A percentile compares a stretch with the other conserved stretches of the same genome.
These are phyloP conservation scores for Leptopilina clavipes DNA, from an alignment of 1,140 invertebrate genomes.

Conservation along the genomic window DNA sequence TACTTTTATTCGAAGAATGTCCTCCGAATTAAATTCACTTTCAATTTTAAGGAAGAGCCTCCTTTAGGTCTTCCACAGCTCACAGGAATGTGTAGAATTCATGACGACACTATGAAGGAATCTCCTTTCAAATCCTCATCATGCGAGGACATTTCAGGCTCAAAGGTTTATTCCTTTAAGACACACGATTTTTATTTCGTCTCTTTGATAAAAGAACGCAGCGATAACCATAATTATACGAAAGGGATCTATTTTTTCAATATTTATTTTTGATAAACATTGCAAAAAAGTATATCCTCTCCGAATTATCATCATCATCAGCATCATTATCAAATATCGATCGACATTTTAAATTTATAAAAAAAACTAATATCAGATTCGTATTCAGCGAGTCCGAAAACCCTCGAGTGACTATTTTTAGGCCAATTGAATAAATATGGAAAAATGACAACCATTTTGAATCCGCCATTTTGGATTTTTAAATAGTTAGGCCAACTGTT, in stretches of 20 bases:
- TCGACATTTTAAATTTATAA: conserved; percentile 39
- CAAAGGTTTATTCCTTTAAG: conserved; percentile 61
- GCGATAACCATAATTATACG: too few relatives aligned
- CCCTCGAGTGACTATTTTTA: too few relatives aligned
- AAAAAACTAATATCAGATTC: background rate
- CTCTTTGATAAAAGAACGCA: conserved; percentile 42
- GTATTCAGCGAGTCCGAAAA: background rate
- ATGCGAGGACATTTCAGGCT: conserved; percentile 60
- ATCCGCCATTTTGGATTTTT: too few relatives aligned
- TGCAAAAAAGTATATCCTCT: too few relatives aligned
- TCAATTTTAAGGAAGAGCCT: conserved; percentile 65
- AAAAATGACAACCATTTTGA: too few relatives aligned
- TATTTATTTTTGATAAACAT: too few relatives aligned
- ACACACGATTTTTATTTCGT: conserved; percentile 43
- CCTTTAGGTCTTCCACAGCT: conserved; percentile 48
- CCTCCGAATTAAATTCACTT: conserved; percentile 62
- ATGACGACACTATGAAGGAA: conserved; percentile 66
- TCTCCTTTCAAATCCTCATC: conserved; percentile 67
- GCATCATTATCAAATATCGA: too few relatives aligned
- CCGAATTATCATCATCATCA: too few relatives aligned
- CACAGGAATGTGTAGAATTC: conserved; percentile 64
- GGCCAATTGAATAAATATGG: too few relatives aligned
- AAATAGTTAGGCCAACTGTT: too few relatives aligned
- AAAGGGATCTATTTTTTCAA: too few relatives aligned
- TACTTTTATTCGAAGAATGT: conserved; percentile 53